Conservation (phyloP, 1,140 invertebrate species). For the Rhagoletis zephyria region DNA sequence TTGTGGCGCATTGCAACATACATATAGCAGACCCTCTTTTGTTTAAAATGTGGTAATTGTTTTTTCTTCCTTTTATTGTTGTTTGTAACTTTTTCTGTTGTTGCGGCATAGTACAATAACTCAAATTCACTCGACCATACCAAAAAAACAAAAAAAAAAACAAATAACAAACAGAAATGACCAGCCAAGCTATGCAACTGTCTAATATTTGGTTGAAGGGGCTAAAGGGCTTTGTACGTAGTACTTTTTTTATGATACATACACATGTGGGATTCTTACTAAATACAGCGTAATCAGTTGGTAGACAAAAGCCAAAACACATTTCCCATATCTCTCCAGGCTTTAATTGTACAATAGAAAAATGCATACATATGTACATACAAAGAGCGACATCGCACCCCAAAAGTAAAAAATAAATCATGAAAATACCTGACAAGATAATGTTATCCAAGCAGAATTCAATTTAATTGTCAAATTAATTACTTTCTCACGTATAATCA, state of each 20-base stretch:
- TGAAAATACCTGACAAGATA: not conserved
- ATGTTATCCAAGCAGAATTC: not conserved
- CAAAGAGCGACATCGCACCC: not conserved
- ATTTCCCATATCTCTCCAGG: not conserved
- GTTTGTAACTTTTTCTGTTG: not conserved
- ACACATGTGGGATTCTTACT: not conserved
- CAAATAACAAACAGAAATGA: not conserved
- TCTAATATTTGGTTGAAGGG: not conserved
- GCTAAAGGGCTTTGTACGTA: not conserved
- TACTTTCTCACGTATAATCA: constrained; percentile 14
- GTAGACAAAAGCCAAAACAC: not conserved
- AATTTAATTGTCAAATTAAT: constrained; percentile 44
- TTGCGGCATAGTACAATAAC: not conserved
- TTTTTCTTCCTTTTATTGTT: not conserved
- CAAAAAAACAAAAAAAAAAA: not conserved
- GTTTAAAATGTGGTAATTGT: constrained; percentile 5
- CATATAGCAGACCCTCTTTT: not conserved
- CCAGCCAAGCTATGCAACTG: not conserved
- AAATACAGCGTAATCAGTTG: constrained; percentile 31
- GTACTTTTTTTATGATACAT: not conserved
- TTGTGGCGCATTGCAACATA: not conserved
- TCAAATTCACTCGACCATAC: constrained; percentile 26
- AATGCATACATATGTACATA: not conserved
- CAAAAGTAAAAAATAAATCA: not conserved
- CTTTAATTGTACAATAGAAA: not conserved